Percentiles rank a stretch among this genome's conserved stretches.
phyloP scores from a whole-genome alignment of 1,140 invertebrate species.

The Bursaphelenchus mucronatus region DNA sequence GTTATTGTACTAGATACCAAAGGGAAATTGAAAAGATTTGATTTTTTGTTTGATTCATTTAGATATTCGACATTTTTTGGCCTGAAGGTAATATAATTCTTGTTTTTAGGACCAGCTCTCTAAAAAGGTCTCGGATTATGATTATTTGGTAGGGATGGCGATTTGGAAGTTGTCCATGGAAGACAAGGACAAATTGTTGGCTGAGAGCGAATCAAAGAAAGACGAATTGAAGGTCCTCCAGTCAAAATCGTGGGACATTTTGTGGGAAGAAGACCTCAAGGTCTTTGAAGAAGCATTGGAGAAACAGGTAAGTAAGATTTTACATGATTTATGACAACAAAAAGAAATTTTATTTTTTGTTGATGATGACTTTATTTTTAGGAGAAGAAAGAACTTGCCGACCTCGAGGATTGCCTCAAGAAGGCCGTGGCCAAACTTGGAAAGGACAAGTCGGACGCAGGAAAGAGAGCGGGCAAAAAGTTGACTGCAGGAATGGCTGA shows the following conservation, averaged over 20 bases:
- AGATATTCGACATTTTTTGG: too few relatives aligned
- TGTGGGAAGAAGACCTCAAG: constrained; percentile 85
- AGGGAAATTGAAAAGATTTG: constrained; percentile 22
- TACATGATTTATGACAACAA: too few relatives aligned
- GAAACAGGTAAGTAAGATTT: constrained; percentile 27
- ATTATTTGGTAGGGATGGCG: constrained; percentile 85
- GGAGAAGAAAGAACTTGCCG: constrained; percentile 33
- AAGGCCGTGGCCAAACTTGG: constrained; percentile 30
- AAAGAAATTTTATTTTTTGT: too few relatives aligned
- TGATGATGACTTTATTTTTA: too few relatives aligned
- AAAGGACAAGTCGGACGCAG: constrained; percentile 16
- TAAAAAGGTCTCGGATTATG: constrained; percentile 65
- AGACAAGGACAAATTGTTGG: constrained; percentile 81
- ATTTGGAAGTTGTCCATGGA: constrained; percentile 61
- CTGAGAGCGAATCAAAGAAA: constrained; percentile 69
- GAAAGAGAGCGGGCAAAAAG: constrained; percentile 4
- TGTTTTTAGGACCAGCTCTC: background rate
- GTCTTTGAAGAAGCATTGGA: constrained; percentile 69
- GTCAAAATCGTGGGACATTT: constrained; percentile 70
- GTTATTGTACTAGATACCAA: too few relatives aligned
- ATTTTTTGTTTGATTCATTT: too few relatives aligned
- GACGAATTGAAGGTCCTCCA: constrained; percentile 46
- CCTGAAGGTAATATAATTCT: too few relatives aligned
- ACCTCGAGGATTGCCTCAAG: constrained; percentile 34
- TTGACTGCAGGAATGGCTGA: constrained; percentile 3